Percentiles rank a stretch among this genome's conserved stretches.
phyloP scores from a whole-genome alignment of 1,140 invertebrate genomes.

The Ceratina calcarata region DNA sequence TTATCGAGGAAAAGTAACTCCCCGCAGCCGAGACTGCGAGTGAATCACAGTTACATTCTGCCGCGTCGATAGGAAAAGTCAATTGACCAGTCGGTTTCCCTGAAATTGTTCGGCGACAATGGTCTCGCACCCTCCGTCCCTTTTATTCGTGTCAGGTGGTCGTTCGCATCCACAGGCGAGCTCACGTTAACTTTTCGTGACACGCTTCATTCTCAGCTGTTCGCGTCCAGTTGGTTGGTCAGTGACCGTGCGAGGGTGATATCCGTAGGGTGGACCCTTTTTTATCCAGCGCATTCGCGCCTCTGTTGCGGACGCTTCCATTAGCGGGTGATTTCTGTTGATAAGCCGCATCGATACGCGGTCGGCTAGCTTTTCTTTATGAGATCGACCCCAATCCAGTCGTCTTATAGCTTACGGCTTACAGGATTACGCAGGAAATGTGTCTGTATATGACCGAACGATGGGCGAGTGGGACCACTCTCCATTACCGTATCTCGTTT shows the following conservation, averaged over 20 bases:
- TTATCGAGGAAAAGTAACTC: not conserved
- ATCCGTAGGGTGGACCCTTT: slow-evolving; percentile 39
- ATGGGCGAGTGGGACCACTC: slow-evolving; percentile 40
- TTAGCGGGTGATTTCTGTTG: slow-evolving; percentile 67
- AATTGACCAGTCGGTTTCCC: slow-evolving; percentile 53
- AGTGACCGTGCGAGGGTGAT: not conserved
- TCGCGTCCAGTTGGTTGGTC: slow-evolving; percentile 17
- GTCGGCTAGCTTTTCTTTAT: slow-evolving; percentile 10
- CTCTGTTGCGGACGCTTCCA: slow-evolving; percentile 53
- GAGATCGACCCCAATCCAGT: slow-evolving; percentile 3
- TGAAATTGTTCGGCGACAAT: slow-evolving; percentile 47
- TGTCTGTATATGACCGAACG: slow-evolving; percentile 60
- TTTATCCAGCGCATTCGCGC: slow-evolving; percentile 59
- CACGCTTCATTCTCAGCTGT: slow-evolving; percentile 65
- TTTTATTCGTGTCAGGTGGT: slow-evolving; percentile 57
- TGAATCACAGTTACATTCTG: not conserved
- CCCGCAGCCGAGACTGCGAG: too few relatives aligned
- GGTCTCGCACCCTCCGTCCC: slow-evolving; percentile 9
- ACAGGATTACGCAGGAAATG: slow-evolving; percentile 69
- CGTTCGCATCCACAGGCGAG: slow-evolving; percentile 20
- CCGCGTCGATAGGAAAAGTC: slow-evolving; percentile 53
- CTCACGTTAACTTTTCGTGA: slow-evolving; percentile 58
- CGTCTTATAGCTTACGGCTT: slow-evolving; percentile 8
- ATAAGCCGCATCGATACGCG: slow-evolving; percentile 68
- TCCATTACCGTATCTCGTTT: slow-evolving; percentile 42